A percentile compares a stretch with the other conserved stretches of the same genome.
Conservation (phyloP, 2,113 vertebrate species). For the Eclectus roratus region DNA sequence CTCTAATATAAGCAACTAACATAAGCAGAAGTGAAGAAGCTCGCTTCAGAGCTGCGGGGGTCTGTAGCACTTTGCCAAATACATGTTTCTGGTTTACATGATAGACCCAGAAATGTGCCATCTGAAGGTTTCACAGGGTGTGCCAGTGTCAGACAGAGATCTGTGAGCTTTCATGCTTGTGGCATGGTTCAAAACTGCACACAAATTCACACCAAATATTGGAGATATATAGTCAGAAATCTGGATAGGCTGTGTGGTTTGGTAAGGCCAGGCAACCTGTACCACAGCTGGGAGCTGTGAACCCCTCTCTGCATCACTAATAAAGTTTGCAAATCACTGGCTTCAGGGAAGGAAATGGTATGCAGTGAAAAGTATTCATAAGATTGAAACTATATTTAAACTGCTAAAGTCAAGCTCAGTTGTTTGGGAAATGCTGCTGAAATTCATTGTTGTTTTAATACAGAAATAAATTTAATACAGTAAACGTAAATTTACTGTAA, state of each 20-base stretch:
- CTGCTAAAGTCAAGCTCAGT: not conserved
- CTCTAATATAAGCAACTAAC: not conserved
- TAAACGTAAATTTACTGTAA: too few species aligned
- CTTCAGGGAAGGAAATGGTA: not conserved
- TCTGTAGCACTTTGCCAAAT: not conserved
- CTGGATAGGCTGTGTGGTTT: fast-evolving
- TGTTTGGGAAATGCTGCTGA: not conserved
- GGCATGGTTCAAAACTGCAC: not conserved
- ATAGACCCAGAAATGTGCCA: not conserved
- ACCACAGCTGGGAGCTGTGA: not conserved
- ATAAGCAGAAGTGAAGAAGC: not conserved
- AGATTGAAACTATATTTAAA: not conserved
- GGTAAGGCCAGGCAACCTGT: not conserved
- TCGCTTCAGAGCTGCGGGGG: not conserved
- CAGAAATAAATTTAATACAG: not conserved
- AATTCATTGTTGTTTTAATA: not conserved
- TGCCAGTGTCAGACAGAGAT: not conserved
- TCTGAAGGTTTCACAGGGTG: fast-evolving
- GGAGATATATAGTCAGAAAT: not conserved
- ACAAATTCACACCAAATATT: not conserved
- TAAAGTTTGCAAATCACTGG: not conserved
- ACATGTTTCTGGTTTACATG: not conserved
- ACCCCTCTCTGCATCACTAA: not conserved
- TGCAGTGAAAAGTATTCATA: not conserved
- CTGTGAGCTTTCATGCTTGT: not conserved